Evolutionary conservation across 1,140 invertebrate genomes (phyloP).

Genomic region (Macrobrachium rosenbergii): DNA sequence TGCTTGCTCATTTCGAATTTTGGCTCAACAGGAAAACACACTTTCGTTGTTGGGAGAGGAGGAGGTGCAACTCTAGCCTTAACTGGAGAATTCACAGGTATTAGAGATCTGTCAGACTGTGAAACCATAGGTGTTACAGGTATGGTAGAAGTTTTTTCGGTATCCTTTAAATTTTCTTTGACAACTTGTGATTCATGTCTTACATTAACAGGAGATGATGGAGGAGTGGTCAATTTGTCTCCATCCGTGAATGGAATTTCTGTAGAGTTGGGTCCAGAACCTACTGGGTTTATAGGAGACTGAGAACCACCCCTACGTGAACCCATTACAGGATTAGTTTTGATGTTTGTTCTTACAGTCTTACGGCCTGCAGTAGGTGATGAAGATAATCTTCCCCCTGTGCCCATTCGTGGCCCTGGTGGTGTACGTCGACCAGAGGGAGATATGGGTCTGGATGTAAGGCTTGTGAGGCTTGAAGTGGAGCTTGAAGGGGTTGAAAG

Average conservation of each 20-base stretch:
- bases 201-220: conserved; percentile 24
- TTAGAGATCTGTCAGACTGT: no score
- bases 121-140: no score
- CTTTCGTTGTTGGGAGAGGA: conserved; percentile 19
- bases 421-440: conserved; percentile 63
- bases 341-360: conserved; percentile 59
- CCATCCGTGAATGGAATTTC: conserved; percentile 6
- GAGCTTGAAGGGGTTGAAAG: conserved; percentile 65
- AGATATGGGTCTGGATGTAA: conserved; percentile 61
- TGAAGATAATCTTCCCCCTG: conserved; percentile 49
- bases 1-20: conserved; percentile 23
- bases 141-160: not conserved
- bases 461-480: conserved; percentile 63
- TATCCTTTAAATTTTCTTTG: not conserved
- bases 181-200: conserved; percentile 2
- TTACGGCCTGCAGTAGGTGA: conserved; percentile 60
- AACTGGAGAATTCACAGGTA: no score
- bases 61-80: no score
- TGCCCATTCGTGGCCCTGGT: conserved; percentile 64
- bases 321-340: conserved; percentile 60
- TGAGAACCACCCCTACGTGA: conserved; percentile 37
- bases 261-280: not conserved
- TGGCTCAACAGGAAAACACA: conserved; percentile 2
- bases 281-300: conserved; percentile 34
- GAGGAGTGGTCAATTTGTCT: conserved; percentile 37